Evolutionary conservation across 2,888 invertebrate genomes (phyloP), one percentile per base, ranked within the genome.

Genomic region (Eristalinus aeneus): DNA sequence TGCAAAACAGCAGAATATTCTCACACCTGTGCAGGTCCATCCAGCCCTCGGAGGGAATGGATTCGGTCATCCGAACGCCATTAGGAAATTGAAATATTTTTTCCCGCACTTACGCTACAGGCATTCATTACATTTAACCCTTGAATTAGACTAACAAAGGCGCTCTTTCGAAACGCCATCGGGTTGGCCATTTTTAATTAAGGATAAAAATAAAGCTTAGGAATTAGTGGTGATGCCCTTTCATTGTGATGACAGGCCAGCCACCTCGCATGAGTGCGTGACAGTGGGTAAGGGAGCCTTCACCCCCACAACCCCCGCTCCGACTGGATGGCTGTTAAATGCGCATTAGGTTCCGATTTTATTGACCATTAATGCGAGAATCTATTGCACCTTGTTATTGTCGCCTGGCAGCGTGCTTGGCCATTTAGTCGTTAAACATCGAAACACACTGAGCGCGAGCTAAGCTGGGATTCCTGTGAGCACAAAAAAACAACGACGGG

Each of bases 301-400:
- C n/a, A n/a, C n/a, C n/a, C n/a, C n/a, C n/a, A n/a, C n/a, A 27
- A 5, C 27, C 27, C 27, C 34, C 34, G 8, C 34, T 34, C 34
- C 34, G 27, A 34, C 1, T 6, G 34, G 34, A 6, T 8, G 9
- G 8, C 9, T 34, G 34, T 34, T 3, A 1, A 46, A 46, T 16
- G 46, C 36, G 20, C 36, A 75, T 75, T 46, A 75, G 60, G 39
- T 60, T 58, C 58, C 67, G 46, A 67, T 75, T 75, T 67, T 75
- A 75, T 75, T 67, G 67, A 67, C 75, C 67, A 75, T 67, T 75
- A 75, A 67, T 67, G 67, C 58, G 75, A 67, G 23, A 67, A 46
- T 60, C 39, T 60, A 75, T 60, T 75, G 53, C 67, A 31, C 60
- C 60, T 58, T 46, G 60, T 46, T 58, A 60, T n/a, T 6, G n/a